phyloP scores from a whole-genome alignment of 2,797 vertebrate species.

The Thripadectes ignobilis region DNA sequence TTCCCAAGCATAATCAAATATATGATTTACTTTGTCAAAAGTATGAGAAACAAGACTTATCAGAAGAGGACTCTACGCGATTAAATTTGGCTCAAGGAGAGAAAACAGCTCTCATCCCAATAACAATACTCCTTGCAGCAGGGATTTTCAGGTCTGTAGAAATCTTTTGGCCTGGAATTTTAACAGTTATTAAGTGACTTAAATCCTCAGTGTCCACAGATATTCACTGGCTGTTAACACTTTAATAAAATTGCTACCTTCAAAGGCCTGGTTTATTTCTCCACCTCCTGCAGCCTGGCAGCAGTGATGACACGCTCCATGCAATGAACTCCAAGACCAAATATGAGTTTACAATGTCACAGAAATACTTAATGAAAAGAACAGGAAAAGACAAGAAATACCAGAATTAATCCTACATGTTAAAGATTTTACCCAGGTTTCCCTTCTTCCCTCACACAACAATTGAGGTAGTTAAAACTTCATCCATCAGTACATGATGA shows the following conservation, averaged over 20 bases:
- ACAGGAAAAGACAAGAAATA: neutral
- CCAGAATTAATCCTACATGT: neutral
- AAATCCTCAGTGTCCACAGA: neutral
- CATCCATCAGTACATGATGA: neutral
- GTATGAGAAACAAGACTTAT: neutral
- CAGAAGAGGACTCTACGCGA: neutral
- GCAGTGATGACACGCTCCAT: neutral
- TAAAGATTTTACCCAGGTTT: neutral
- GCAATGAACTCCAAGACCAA: neutral
- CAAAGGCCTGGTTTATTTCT: slow-evolving; percentile 13
- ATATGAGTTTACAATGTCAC: neutral
- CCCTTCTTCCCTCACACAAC: neutral
- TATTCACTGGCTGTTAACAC: neutral
- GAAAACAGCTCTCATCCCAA: neutral
- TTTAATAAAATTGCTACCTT: neutral
- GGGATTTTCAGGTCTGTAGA: neutral
- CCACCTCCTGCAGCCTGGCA: neutral
- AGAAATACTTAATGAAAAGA: neutral
- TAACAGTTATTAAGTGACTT: neutral
- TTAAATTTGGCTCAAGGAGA: neutral
- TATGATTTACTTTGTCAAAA: neutral
- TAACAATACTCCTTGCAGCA: neutral
- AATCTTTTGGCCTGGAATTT: neutral
- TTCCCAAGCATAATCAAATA: slow-evolving; percentile 8
- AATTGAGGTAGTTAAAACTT: neutral